Conservation (phyloP, 92 coral and sea anemone species). For the Parazoanthus swiftii region DNA sequence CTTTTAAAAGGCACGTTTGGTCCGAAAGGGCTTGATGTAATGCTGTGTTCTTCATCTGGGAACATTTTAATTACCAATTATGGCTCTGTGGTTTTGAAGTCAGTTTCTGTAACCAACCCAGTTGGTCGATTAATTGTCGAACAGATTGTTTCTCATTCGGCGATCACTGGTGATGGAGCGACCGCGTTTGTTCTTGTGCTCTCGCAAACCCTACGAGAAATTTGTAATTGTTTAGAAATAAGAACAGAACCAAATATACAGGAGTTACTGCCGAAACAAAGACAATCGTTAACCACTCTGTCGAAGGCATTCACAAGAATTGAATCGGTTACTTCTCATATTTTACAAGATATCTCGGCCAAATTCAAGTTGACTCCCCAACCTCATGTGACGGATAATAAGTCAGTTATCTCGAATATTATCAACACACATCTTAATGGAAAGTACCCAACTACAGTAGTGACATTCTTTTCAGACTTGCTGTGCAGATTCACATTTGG, state of each 20-base stretch:
- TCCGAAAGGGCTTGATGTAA: slow-evolving; percentile 89
- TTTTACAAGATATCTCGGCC: slow-evolving; percentile 49
- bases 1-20: slow-evolving; percentile 86
- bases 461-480: slow-evolving; percentile 54
- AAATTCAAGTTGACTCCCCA: slow-evolving; percentile 32
- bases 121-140: slow-evolving; percentile 73
- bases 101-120: slow-evolving; percentile 64
- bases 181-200: slow-evolving; percentile 75
- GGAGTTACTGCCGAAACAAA: slow-evolving; percentile 50
- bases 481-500: slow-evolving; percentile 54
- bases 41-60: slow-evolving; percentile 88
- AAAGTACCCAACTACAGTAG: slow-evolving; percentile 58
- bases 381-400: slow-evolving; percentile 12
- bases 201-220: slow-evolving; percentile 64
- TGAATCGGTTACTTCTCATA: slow-evolving; percentile 35
- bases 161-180: slow-evolving; percentile 80
- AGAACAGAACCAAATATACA: neutral
- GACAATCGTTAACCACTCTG: slow-evolving; percentile 51
- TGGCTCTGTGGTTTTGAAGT: slow-evolving; percentile 75
- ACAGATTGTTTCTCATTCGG: slow-evolving; percentile 52
- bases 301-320: slow-evolving; percentile 59
- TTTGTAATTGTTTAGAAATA: slow-evolving; percentile 26
- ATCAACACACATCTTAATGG: slow-evolving; percentile 69
- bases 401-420: slow-evolving; percentile 39
- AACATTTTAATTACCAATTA: slow-evolving; percentile 79